phyloP scores from a whole-genome alignment of 2,888 invertebrate genomes.

The Melitaea athalia region DNA sequence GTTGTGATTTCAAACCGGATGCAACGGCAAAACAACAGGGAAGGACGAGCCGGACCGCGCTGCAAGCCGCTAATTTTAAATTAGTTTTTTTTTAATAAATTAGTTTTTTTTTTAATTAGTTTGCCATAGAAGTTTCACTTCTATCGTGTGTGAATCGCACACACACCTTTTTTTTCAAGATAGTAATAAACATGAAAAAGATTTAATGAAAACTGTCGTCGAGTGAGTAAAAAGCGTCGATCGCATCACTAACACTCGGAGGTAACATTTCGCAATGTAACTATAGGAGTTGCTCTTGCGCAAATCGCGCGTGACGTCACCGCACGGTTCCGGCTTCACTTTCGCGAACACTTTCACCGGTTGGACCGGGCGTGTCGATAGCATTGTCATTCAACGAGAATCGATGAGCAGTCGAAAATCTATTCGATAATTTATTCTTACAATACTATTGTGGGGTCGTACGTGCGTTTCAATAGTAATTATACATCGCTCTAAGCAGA shows the following conservation, averaged over 20 bases:
- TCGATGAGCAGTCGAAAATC: constrained; percentile 43
- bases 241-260: constrained; percentile 50
- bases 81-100: no score
- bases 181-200: background rate
- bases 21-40: no score
- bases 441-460: constrained; percentile 29
- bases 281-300: constrained; percentile 62
- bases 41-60: no score
- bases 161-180: no score
- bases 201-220: background rate
- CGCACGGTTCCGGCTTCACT: constrained; percentile 78
- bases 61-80: no score
- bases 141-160: no score
- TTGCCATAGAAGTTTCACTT: no score
- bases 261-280: constrained; percentile 73
- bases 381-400: constrained; percentile 43
- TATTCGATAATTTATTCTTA: constrained; percentile 55
- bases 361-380: constrained; percentile 52
- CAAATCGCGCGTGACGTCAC: constrained; percentile 76
- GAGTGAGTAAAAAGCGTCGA: background rate
- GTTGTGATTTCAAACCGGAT: no score
- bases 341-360: constrained; percentile 80
- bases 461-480: constrained; percentile 31
- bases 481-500: background rate
- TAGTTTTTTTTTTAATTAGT: no score